Evolutionary conservation across 2,113 vertebrate genomes (phyloP), one percentile per base, ranked within the genome.

Genomic region (Oostethus manadensis): DNA sequence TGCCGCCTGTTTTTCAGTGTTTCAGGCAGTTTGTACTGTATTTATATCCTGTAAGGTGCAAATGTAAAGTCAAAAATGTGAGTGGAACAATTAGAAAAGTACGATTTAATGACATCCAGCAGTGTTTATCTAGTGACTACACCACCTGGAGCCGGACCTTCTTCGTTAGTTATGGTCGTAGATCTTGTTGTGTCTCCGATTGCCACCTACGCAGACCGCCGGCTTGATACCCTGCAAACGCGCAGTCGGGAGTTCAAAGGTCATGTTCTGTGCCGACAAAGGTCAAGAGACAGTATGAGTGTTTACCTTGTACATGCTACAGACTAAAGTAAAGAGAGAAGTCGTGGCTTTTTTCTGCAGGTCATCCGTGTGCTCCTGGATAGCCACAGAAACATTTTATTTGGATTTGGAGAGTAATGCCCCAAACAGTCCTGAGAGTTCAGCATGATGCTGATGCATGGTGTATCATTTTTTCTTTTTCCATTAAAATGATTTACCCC

Each of bases 231-330:
- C 93, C 93, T 94, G 63, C n/a, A 68, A 45, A 50, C 15, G 56
- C 16, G 62, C 21, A 17, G 1, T 6, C 58, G 18, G 49, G 4
- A 51, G 51, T 3, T 60, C 22, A 50, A 17, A 9, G n/a, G 51
- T 58, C 9, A 45, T 5, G 10, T 17, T n/a, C 10, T 18, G 23
- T 16, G 8, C n/a, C 20, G 45, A 45, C 3, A 11, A 44, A 18
- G 10, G 2, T 44, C 21, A n/a, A 29, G 18, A 8, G 20, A 57
- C 6, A 18, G n/a, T 8, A 6, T 2, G 44, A 18, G 15, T 58
- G 6, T 14, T 18, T 74, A 93, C 94, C 91, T 91, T 85, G 60
- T 93, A 95, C 64, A 88, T 64, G 38, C 13, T 75, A 63, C 93
- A 95, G 55, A 94, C 79, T 21, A 95, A 79, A 9, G 5, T 56